phyloP scores from a whole-genome alignment of 1,140 invertebrate species.

The Liolophura sinensis region DNA sequence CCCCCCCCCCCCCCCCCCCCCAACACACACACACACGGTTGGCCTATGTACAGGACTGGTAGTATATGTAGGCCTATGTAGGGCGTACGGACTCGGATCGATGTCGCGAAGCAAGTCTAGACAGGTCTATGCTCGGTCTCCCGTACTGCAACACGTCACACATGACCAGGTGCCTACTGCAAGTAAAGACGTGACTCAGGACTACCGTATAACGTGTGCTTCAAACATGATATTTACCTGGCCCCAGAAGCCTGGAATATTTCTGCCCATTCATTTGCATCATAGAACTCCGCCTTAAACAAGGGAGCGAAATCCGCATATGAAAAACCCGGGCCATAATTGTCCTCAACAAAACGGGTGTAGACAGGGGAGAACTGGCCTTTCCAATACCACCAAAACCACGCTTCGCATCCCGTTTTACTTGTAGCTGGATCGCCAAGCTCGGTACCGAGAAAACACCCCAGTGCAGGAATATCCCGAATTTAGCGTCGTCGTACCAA shows the following conservation, averaged over 20 bases:
- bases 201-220: background rate
- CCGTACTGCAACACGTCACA: no score
- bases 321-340: conserved; percentile 39
- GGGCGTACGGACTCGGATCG: no score
- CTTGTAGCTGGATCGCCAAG: conserved; percentile 19
- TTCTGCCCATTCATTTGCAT: conserved; percentile 43
- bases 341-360: conserved; percentile 41
- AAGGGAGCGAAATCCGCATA: conserved; percentile 42
- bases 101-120: no score
- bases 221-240: conserved; percentile 32
- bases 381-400: conserved; percentile 34
- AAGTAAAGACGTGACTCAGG: no score
- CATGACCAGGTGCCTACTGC: no score
- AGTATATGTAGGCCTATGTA: no score
- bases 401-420: conserved; percentile 17
- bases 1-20: no score
- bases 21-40: no score
- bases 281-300: conserved; percentile 40
- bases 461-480: conserved; percentile 59
- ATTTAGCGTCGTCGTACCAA: conserved; percentile 56
- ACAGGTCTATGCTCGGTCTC: no score
- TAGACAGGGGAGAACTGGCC: background rate
- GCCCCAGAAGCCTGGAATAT: conserved; percentile 39
- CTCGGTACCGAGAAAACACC: conserved; percentile 51
- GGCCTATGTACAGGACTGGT: no score